Conservation (phyloP, 2,888 invertebrate genomes). For the Chrysolina americana region DNA sequence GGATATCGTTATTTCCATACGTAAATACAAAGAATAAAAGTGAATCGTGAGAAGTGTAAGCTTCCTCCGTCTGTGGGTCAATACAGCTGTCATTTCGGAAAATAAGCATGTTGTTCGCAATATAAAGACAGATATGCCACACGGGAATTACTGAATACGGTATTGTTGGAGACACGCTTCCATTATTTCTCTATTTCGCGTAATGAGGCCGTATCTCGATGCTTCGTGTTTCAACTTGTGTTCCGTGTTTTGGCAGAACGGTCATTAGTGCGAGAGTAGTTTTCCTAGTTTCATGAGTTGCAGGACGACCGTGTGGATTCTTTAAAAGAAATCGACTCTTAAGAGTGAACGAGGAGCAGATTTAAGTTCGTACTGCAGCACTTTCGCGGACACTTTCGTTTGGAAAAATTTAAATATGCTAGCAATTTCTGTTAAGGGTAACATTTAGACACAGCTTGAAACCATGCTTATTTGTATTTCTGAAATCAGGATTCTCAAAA, state of each 20-base stretch:
- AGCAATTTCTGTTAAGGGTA: too few relatives aligned
- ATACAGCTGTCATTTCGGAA: not conserved
- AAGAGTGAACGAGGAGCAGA: too few relatives aligned
- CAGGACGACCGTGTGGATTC: too few relatives aligned
- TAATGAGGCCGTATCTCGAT: not conserved
- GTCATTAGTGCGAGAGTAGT: not conserved
- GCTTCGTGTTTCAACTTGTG: not conserved
- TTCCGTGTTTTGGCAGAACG: not conserved
- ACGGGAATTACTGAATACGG: not conserved
- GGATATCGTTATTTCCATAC: not conserved
- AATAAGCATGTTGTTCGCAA: conserved; percentile 5
- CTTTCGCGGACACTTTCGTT: too few relatives aligned
- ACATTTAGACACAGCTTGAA: too few relatives aligned
- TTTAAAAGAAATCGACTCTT: too few relatives aligned
- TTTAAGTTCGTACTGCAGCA: too few relatives aligned
- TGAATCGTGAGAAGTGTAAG: not conserved
- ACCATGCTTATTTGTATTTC: too few relatives aligned
- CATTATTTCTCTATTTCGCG: not conserved
- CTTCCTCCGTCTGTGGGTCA: not conserved
- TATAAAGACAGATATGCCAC: conserved; percentile 10
- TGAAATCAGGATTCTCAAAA: too few relatives aligned
- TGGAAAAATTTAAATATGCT: too few relatives aligned
- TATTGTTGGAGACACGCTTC: not conserved
- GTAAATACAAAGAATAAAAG: conserved; percentile 4
- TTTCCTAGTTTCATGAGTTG: not conserved